phyloP scores from a whole-genome alignment of 1,140 invertebrate species.

The Eulimnadia texana region DNA sequence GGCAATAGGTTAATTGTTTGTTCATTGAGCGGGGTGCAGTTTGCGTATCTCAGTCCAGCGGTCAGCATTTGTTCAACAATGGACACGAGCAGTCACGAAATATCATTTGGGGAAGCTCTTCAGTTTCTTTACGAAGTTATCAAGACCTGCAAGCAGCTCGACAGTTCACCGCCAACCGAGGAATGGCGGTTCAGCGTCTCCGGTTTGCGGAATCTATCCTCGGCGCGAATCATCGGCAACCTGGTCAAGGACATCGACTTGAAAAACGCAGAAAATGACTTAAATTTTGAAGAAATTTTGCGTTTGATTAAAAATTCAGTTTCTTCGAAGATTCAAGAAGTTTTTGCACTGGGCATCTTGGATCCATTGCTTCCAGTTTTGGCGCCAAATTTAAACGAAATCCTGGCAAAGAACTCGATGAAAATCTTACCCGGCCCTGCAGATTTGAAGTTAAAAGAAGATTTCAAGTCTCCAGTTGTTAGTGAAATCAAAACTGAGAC shows the following conservation, averaged over 20 bases:
- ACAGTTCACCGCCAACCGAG: too few relatives aligned
- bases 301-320: not conserved
- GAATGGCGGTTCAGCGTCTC: not conserved
- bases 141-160: not conserved
- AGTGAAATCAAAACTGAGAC: not conserved
- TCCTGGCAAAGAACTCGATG: slow-evolving; percentile 28
- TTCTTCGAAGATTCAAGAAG: slow-evolving; percentile 11
- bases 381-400: slow-evolving; percentile 14
- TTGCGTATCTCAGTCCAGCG: too few relatives aligned
- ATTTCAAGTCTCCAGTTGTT: not conserved
- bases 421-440: not conserved
- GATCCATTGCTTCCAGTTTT: slow-evolving; percentile 24
- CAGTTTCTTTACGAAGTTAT: not conserved
- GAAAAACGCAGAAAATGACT: not conserved
- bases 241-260: not conserved
- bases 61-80: too few relatives aligned
- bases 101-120: not conserved
- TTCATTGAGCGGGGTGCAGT: too few relatives aligned
- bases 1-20: too few relatives aligned
- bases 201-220: not conserved
- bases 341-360: slow-evolving; percentile 23
- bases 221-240: not conserved
- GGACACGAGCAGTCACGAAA: not conserved
- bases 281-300: not conserved
- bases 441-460: not conserved